Evolutionary conservation across 2,113 vertebrate species (phyloP).

Genomic region (Chaenocephalus aceratus): DNA sequence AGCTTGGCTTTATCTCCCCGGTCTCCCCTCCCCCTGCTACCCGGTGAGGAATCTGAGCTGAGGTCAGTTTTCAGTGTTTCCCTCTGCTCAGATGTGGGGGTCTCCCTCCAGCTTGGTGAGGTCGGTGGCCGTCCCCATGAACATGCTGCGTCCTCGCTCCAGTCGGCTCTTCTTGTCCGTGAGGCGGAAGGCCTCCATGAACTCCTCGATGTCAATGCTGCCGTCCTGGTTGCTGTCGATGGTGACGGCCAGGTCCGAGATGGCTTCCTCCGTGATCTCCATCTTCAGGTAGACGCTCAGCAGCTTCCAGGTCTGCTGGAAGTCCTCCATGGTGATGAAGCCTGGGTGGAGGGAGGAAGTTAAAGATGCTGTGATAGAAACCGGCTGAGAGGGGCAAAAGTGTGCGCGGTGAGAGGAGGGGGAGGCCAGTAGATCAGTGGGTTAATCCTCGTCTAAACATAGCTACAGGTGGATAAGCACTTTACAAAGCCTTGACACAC

Average conservation of each 20-base stretch:
- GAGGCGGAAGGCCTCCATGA: conserved; percentile 96
- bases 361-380: not conserved
- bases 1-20: conserved; percentile 44
- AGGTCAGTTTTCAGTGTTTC: not conserved
- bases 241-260: conserved; percentile 88
- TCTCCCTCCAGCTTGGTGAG: conserved; percentile 75
- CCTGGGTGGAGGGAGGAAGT: conserved; percentile 76
- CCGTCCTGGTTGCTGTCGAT: conserved; percentile 95
- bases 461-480: conserved; percentile 40
- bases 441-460: conserved; percentile 65
- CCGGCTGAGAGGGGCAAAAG: not conserved
- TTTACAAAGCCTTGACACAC: conserved; percentile 11
- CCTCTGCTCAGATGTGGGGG: conserved; percentile 65
- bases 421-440: conserved; percentile 63
- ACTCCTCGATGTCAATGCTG: conserved; percentile 94
- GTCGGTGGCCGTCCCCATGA: conserved; percentile 74
- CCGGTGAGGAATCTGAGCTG: not conserved
- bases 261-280: conserved; percentile 87
- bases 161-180: conserved; percentile 86
- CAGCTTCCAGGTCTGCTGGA: conserved; percentile 93
- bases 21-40: not conserved
- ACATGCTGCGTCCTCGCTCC: conserved; percentile 80
- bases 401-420: conserved; percentile 10
- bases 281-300: conserved; percentile 91
- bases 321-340: conserved; percentile 92